Evolutionary conservation across 1,140 invertebrate genomes (phyloP).

Genomic region (Micrasema longulum): DNA sequence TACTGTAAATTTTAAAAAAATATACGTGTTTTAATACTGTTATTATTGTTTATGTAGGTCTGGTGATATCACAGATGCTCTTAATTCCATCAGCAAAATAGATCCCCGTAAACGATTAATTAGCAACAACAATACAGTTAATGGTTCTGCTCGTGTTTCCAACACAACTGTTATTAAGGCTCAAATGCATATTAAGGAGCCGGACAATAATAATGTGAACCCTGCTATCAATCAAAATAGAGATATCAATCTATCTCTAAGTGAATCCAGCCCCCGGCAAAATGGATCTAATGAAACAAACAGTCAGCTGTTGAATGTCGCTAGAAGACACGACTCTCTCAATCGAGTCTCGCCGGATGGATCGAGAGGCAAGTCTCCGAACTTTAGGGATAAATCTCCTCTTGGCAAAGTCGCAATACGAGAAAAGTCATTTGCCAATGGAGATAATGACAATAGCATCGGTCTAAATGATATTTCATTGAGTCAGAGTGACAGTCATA

Average conservation of each 20-base stretch:
- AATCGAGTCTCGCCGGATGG: conserved; percentile 40
- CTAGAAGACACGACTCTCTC: conserved; percentile 11
- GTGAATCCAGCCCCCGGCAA: conserved; percentile 42
- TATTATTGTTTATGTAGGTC: conserved; percentile 33
- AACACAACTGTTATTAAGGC: conserved; percentile 34
- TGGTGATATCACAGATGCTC: conserved; percentile 43
- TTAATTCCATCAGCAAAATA: conserved; percentile 43
- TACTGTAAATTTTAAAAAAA: too few species aligned
- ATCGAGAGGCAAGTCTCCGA: conserved; percentile 48
- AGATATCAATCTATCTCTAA: conserved; percentile 38
- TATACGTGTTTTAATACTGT: background rate
- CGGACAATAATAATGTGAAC: conserved; percentile 47
- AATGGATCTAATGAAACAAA: conserved; percentile 38
- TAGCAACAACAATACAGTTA: conserved; percentile 27
- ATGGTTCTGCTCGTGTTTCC: conserved; percentile 13
- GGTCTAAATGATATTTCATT: conserved; percentile 50
- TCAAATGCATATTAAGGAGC: conserved; percentile 13
- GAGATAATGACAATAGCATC: conserved; percentile 48
- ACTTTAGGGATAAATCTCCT: conserved; percentile 48
- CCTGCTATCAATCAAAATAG: conserved; percentile 17
- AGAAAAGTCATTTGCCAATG: conserved; percentile 42
- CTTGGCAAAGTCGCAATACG: conserved; percentile 33
- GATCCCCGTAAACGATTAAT: conserved; percentile 36
- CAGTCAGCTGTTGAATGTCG: conserved; percentile 41
- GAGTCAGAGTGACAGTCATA: conserved; percentile 53